These are phyloP conservation scores for Plagodis dolabraria DNA, from an alignment of 2,888 invertebrate species.

Conservation along the genomic window DNA sequence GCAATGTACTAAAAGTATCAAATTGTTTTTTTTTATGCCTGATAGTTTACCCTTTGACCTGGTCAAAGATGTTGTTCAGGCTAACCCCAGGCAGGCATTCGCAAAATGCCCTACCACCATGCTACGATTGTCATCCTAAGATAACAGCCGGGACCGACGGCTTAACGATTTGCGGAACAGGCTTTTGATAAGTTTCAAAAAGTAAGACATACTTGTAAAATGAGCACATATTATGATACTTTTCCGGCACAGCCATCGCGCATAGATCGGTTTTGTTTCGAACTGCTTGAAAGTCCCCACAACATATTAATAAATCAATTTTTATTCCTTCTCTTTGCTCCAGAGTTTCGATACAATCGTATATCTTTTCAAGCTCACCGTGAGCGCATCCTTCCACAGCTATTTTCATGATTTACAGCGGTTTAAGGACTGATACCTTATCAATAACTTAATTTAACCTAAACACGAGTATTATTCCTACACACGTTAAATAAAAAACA, in stretches of 20 bases:
- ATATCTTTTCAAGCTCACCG: constrained; percentile 98
- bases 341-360: constrained; percentile 91
- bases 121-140: too few species aligned
- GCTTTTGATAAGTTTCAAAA: background rate
- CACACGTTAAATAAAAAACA: too few species aligned
- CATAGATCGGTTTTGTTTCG: constrained; percentile 94
- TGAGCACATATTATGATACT: constrained; percentile 92
- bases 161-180: background rate
- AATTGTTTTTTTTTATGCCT: too few species aligned
- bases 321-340: constrained; percentile 90
- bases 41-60: too few species aligned
- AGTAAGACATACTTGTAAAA: constrained; percentile 50
- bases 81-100: too few species aligned
- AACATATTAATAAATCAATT: constrained; percentile 97
- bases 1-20: too few species aligned
- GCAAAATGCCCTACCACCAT: too few species aligned
- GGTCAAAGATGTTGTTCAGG: too few species aligned
- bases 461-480: too few species aligned
- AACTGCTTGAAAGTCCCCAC: constrained; percentile 99
- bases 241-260: constrained; percentile 98
- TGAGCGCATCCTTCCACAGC: constrained; percentile 99
- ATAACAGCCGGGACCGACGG: too few species aligned
- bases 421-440: background rate
- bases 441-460: too few species aligned
- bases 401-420: constrained; percentile 89